phyloP scores from a whole-genome alignment of 2,888 invertebrate species.

The Linyphia triangularis region DNA sequence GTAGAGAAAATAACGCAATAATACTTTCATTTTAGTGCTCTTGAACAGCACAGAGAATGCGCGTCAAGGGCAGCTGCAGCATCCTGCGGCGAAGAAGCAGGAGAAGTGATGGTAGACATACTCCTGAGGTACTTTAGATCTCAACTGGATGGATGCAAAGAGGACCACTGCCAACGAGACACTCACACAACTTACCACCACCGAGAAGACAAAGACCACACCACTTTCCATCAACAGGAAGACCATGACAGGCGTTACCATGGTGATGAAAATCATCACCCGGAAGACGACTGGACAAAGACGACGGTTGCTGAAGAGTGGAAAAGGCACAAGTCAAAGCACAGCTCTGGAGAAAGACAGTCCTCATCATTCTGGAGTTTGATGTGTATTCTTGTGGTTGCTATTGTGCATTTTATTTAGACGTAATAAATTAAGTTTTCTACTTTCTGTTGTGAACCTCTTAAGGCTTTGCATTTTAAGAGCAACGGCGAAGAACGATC shows the following conservation, averaged over 20 bases:
- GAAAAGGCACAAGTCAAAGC: constrained; percentile 1
- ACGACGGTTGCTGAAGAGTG: background rate
- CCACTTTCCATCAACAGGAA: background rate
- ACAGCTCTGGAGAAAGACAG: background rate
- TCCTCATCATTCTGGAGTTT: background rate
- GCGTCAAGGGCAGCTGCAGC: background rate
- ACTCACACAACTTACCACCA: too few species aligned
- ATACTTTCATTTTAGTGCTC: constrained; percentile 22
- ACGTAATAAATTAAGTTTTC: too few species aligned
- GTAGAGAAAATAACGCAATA: background rate
- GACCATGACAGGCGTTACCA: background rate
- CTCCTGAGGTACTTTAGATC: constrained; percentile 19
- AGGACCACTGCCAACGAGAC: background rate
- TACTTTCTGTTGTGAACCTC: too few species aligned
- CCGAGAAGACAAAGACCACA: too few species aligned
- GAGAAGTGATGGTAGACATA: background rate
- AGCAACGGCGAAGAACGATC: too few species aligned
- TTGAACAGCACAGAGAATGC: constrained; percentile 29
- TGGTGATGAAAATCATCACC: background rate
- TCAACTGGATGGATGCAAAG: background rate
- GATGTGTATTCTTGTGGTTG: background rate
- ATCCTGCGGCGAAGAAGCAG: constrained; percentile 43
- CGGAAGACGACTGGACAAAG: background rate
- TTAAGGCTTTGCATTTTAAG: too few species aligned
- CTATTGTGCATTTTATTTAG: too few species aligned